Base-by-base conservation (phyloP, 2,888 invertebrate genomes). In the Clepsis dumicolana region DNA sequence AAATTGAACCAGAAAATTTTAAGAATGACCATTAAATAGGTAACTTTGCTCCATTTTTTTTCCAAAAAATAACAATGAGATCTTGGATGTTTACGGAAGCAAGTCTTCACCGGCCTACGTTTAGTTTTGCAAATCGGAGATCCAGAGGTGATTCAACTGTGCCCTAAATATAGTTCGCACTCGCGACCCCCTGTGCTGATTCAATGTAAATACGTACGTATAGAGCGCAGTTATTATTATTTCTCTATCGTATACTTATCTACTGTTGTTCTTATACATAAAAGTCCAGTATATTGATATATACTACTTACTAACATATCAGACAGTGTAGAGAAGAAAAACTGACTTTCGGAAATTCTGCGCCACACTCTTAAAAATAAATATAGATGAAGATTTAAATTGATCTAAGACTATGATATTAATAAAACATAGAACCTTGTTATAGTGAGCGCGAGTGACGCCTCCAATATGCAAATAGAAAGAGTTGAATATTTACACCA, bases 111-210 rank as follows among this genome's bases (percentile, higher is more conserved):
- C 60, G 61, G 70, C 64, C 65, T 50, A 57, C 64, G 70, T 71
- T 67, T 71, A 71, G 70, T 67, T 65, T 21, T n/a, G 32, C n/a
- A 44, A 41, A 53, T 16, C 60, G 27, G 59, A 18, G 52, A 48
- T 53, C 32, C 67, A n/a, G 69, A 73, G 71, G 69, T 74, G 72
- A 75, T 70, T 76, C 73, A 78, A 73, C 72, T 64, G 53, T 63
- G 72, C 61, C 70, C 74, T 73, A 75, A 77, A 75, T 78, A 71
- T 72, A 75, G 64, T 73, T 53, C 35, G 57, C 54, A 10, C 57
- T 53, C 65, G 69, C 54, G 69, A 66, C 70, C 32, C 21, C 21
- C 41, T 44, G 41, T 18, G 14, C 24, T 50, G 50, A 50, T 18
- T 50, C 24, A 21, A 24, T 50, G 50, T 16, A 44, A 44, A 44